Evolutionary conservation across 2,888 invertebrate genomes (phyloP).

Genomic region (Andrena bucephala): DNA sequence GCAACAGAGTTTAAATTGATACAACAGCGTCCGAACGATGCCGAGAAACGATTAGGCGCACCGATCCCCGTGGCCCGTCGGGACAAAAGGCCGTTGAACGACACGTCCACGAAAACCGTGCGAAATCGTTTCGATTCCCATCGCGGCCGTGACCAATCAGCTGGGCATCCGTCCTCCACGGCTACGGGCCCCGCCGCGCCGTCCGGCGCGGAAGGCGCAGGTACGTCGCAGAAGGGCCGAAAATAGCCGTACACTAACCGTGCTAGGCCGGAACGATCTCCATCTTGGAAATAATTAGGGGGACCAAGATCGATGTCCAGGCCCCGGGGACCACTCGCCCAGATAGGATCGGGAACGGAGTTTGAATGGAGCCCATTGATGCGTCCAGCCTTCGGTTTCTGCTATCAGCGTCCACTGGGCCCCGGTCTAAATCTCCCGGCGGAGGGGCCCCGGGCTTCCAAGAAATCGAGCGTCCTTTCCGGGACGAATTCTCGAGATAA

Average conservation of each 20-base stretch:
- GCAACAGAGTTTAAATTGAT: conserved; percentile 45
- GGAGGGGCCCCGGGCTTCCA: conserved; percentile 76
- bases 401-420: conserved; percentile 72
- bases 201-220: conserved; percentile 37
- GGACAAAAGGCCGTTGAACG: conserved; percentile 24
- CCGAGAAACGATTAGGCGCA: conserved; percentile 49
- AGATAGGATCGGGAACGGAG: conserved; percentile 78
- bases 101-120: conserved; percentile 56
- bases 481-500: conserved; percentile 85
- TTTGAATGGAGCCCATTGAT: conserved; percentile 83
- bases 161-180: conserved; percentile 42
- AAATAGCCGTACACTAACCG: conserved; percentile 66
- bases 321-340: conserved; percentile 76
- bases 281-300: conserved; percentile 84
- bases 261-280: conserved; percentile 70
- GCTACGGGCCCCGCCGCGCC: conserved; percentile 24
- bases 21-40: conserved; percentile 47
- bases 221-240: conserved; percentile 55
- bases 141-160: conserved; percentile 58
- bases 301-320: conserved; percentile 83
- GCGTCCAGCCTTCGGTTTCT: conserved; percentile 71
- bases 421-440: conserved; percentile 67
- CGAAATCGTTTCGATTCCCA: conserved; percentile 60
- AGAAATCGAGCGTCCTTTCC: conserved; percentile 85
- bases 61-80: conserved; percentile 26